Conservation (phyloP, 2,113 vertebrate genomes). For the Antennarius striatus region DNA sequence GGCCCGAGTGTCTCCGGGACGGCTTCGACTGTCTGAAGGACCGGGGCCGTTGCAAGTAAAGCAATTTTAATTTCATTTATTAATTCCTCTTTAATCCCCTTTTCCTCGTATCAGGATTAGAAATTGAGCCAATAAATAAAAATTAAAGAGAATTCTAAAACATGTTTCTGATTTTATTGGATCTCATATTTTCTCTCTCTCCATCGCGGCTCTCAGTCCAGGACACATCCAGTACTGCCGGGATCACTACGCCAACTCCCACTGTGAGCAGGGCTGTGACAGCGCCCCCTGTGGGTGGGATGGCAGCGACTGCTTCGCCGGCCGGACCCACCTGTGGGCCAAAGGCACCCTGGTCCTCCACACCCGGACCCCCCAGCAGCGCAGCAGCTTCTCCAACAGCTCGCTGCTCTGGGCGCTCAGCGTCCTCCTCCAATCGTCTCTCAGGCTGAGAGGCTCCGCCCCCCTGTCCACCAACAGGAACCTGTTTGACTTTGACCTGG, state of each 20-base stretch:
- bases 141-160: too few species aligned
- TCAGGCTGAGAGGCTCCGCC: constrained; percentile 76
- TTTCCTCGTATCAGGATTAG: neutral
- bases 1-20: constrained; percentile 82
- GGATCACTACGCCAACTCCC: constrained; percentile 84
- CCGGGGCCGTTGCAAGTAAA: constrained; percentile 81
- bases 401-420: constrained; percentile 82
- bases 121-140: neutral
- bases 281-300: constrained; percentile 87
- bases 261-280: constrained; percentile 86
- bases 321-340: constrained; percentile 66
- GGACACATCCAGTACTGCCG: constrained; percentile 83
- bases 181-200: neutral
- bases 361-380: constrained; percentile 61
- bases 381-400: constrained; percentile 60
- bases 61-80: neutral
- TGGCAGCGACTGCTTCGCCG: constrained; percentile 83
- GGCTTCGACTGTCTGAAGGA: constrained; percentile 85
- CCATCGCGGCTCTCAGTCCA: constrained; percentile 65
- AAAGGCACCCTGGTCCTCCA: constrained; percentile 80
- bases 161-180: neutral
- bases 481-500: constrained; percentile 58
- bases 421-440: constrained; percentile 77
- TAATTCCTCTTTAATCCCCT: neutral
- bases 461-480: constrained; percentile 57